Evolutionary conservation across 2,888 invertebrate genomes (phyloP), one percentile per base, ranked within the genome.

Genomic region (Trypoxylon attenuatum): DNA sequence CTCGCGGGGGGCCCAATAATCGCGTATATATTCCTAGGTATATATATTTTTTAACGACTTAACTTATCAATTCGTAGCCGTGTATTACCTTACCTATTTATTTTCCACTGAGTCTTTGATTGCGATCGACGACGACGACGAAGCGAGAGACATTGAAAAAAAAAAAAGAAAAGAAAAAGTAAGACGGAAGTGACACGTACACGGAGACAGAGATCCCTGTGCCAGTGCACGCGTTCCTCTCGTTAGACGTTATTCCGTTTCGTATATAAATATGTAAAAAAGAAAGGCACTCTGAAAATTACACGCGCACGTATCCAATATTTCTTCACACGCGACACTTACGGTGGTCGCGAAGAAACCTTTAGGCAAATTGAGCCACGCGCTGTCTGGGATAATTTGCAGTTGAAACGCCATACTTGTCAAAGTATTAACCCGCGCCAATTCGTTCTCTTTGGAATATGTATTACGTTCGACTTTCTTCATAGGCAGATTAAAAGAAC

Each of bases 11-110:
- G 64, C 73, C 76, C 68, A 76, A 76, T 71, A 73, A 76, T 75
- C 76, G 66, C 68, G 66, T 73, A 73, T 51, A 72, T 73, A 76
- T 74, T 77, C 74, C 69, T 76, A 77, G 74, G 74, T 77, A 76
- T 77, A 77, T 74, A 76, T 76, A 77, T 76, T 76, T 76, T 76
- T 77, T 74, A 77, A 76, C 61, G 71, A 77, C 74, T 77, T 76
- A 71, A 74, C 74, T 77, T 73, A 76, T 74, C 76, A 71, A 76
- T 76, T 76, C 65, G 71, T 71, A 71, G 72, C 61, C 59, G 68
- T 71, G 56, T 71, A 72, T 52, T 69, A 65, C 46, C 62, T 73
- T 57, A 53, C 57, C 45, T 70, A 76, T 76, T 76, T 77, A 77
- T 76, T 76, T 77, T 63, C 56, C 69, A 69, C 62, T 57, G 67